Percentiles rank a stretch among this genome's conserved stretches.
Conservation (phyloP, 2,113 vertebrate species). For the Thermophis baileyi region DNA sequence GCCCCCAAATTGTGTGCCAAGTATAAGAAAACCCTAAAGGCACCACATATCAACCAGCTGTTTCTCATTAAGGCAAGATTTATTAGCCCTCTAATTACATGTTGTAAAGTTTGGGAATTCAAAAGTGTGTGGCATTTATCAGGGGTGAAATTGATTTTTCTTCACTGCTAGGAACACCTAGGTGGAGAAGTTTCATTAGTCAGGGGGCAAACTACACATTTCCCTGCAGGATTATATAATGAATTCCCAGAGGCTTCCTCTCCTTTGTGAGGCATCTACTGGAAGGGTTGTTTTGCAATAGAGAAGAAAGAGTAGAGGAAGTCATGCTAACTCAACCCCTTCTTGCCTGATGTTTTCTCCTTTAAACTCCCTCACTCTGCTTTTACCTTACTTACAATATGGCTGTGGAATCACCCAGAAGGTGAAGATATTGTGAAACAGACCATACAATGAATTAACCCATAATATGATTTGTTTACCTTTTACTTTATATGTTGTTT, state of each 20-base stretch:
- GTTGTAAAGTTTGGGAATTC: conserved; percentile 66
- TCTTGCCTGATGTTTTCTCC: not conserved
- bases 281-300: conserved; percentile 35
- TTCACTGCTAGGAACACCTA: conserved; percentile 44
- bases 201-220: not conserved
- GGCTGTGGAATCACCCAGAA: not conserved
- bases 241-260: not conserved
- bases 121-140: conserved; percentile 57
- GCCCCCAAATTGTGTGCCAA: conserved; percentile 40
- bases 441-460: not conserved
- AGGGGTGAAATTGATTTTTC: conserved; percentile 49
- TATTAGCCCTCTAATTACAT: conserved; percentile 66
- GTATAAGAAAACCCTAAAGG: conserved; percentile 47
- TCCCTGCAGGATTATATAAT: not conserved
- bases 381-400: not conserved
- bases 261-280: conserved; percentile 28
- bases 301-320: not conserved
- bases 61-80: conserved; percentile 75
- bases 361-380: not conserved
- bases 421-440: not conserved
- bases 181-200: conserved; percentile 38
- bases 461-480: not conserved
- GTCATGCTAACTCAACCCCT: not conserved
- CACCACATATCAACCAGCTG: conserved; percentile 60
- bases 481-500: not conserved